Evolutionary conservation across 2,113 vertebrate genomes (phyloP).

Genomic region (Eupsittula cactorum): DNA sequence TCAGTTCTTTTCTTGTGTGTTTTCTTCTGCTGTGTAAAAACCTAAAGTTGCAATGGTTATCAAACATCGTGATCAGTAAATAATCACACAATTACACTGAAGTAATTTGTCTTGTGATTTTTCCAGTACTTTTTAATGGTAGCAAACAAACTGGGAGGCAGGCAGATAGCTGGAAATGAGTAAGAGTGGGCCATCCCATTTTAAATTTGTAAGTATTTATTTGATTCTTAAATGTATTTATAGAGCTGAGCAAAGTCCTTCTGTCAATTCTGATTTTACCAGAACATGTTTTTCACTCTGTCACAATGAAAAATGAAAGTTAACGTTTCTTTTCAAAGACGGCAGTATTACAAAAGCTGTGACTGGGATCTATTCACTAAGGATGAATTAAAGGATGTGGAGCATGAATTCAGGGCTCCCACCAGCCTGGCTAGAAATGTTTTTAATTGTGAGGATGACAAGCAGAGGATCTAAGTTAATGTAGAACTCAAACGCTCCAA

Average conservation of each 20-base stretch:
- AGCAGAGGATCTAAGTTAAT: not conserved
- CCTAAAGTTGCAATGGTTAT: not conserved
- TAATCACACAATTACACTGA: not conserved
- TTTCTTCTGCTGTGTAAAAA: not conserved
- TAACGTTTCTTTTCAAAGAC: not conserved
- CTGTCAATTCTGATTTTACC: not conserved
- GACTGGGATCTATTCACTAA: not conserved
- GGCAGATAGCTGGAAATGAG: not conserved
- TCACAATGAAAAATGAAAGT: not conserved
- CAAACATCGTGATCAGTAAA: not conserved
- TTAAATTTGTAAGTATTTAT: not conserved
- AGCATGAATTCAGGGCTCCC: not conserved
- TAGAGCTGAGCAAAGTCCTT: not conserved
- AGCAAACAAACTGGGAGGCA: not conserved
- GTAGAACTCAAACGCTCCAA: not conserved
- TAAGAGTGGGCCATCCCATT: accelerated
- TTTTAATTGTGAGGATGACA: not conserved
- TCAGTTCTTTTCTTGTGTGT: accelerated
- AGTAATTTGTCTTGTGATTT: not conserved
- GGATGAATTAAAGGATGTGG: not conserved
- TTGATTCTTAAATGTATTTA: not conserved
- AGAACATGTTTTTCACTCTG: not conserved
- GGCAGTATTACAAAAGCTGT: not conserved
- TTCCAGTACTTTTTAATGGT: not conserved
- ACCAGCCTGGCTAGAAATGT: not conserved